Conservation (phyloP, 2,113 vertebrate genomes). For the Labrus mixtus region DNA sequence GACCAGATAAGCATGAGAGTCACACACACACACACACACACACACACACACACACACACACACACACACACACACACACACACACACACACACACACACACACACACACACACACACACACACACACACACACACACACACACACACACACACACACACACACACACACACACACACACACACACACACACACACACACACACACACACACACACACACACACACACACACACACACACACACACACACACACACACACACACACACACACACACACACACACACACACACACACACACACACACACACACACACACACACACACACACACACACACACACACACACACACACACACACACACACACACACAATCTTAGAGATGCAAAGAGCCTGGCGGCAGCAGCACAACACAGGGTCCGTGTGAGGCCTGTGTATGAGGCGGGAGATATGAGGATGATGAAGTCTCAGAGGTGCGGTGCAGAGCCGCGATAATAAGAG, state of each 20-base stretch:
- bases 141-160: not conserved
- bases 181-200: not conserved
- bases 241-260: not conserved
- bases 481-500: slow-evolving; percentile 60
- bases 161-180: not conserved
- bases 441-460: slow-evolving; percentile 66
- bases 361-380: slow-evolving; percentile 27
- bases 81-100: not conserved
- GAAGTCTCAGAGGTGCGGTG: slow-evolving; percentile 61
- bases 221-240: slow-evolving; percentile 2
- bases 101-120: not conserved
- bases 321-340: not conserved
- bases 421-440: slow-evolving; percentile 23
- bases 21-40: slow-evolving; percentile 59
- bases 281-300: not conserved
- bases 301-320: not conserved
- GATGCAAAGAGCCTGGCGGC: slow-evolving; percentile 50
- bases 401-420: slow-evolving; percentile 14
- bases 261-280: not conserved
- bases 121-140: not conserved
- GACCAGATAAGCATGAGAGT: slow-evolving; percentile 65
- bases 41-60: slow-evolving; percentile 23
- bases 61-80: slow-evolving; percentile 9
- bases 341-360: not conserved
- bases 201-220: not conserved